These are phyloP conservation scores for Channallabes apus DNA, from an alignment of 2,797 vertebrate species.

Conservation along the genomic window DNA sequence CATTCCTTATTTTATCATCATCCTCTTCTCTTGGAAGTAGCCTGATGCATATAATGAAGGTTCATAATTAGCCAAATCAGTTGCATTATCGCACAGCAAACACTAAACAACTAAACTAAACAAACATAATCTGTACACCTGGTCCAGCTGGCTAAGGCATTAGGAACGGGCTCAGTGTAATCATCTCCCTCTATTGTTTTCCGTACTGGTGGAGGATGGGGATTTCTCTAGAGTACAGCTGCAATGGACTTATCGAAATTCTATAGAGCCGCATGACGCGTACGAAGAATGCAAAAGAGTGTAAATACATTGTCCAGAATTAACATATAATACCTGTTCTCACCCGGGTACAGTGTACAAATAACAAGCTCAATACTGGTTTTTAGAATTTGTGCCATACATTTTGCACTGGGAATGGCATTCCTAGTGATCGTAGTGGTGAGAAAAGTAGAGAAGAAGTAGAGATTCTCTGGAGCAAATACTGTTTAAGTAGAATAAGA, in stretches of 20 bases:
- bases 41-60: neutral
- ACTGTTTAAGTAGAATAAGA: too few relatives aligned
- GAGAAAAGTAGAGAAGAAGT: too few relatives aligned
- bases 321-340: neutral
- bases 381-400: neutral
- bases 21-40: neutral
- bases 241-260: neutral
- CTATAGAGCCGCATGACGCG: neutral
- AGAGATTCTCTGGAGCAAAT: too few relatives aligned
- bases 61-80: neutral
- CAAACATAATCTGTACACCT: slow-evolving; percentile 10
- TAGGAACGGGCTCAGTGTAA: neutral
- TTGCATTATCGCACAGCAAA: neutral
- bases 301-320: neutral
- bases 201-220: neutral
- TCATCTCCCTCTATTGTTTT: neutral
- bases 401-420: neutral
- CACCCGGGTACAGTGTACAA: neutral
- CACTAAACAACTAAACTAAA: neutral
- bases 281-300: neutral
- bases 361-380: neutral
- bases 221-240: neutral
- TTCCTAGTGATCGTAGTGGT: neutral
- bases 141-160: neutral
- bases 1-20: neutral